Evolutionary conservation across 2,797 vertebrate genomes (phyloP).

Genomic region (Brachymystax lenok): DNA sequence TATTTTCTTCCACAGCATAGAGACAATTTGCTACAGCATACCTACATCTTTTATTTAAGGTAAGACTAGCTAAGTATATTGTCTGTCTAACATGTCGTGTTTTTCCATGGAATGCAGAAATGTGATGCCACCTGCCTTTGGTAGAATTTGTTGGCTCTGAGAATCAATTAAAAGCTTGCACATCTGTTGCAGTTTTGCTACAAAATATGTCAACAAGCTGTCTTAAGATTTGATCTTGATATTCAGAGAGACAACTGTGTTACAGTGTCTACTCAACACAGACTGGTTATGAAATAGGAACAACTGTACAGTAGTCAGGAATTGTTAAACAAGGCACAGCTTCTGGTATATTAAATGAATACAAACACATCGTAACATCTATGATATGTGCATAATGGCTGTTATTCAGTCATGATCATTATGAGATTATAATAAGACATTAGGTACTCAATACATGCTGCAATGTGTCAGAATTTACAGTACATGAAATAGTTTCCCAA

Average conservation of each 20-base stretch:
- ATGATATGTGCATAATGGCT: too few relatives aligned
- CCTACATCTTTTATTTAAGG: conserved; percentile 65
- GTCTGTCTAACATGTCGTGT: neutral
- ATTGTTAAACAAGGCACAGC: neutral
- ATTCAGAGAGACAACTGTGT: neutral
- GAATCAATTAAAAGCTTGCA: conserved; percentile 42
- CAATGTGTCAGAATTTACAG: neutral
- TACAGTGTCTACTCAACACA: neutral
- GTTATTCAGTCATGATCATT: too few relatives aligned
- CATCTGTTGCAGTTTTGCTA: conserved; percentile 63
- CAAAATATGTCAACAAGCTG: conserved; percentile 48
- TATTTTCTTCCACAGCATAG: conserved; percentile 59
- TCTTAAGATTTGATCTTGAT: conserved; percentile 5
- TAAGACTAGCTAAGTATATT: conserved; percentile 56
- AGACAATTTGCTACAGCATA: conserved; percentile 51
- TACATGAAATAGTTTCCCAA: neutral
- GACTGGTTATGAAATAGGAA: neutral
- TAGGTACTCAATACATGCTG: too few relatives aligned
- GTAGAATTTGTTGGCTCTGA: conserved; percentile 42
- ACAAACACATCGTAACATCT: neutral
- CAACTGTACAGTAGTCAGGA: neutral
- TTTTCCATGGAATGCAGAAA: conserved; percentile 21
- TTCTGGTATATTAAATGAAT: neutral
- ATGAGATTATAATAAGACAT: too few relatives aligned
- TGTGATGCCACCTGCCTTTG: conserved; percentile 12